Evolutionary conservation across 2,888 invertebrate genomes (phyloP).

Genomic region (Drosophila subquinaria): DNA sequence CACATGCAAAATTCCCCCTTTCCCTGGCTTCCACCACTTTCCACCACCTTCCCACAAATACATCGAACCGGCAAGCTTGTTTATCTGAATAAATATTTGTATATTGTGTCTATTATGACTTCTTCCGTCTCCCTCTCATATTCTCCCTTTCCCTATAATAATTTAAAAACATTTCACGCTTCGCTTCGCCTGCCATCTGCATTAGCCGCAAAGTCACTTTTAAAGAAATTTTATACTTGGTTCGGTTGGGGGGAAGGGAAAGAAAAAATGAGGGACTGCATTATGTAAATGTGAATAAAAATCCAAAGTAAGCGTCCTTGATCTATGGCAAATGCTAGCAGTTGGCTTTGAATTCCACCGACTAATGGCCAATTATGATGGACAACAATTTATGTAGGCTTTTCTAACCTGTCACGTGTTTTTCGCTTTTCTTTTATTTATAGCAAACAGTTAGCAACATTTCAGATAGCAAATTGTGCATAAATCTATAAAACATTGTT

Average conservation of each 20-base stretch:
- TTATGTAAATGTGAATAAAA: constrained; percentile 46
- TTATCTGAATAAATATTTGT: constrained; percentile 61
- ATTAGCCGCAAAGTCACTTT: constrained; percentile 74
- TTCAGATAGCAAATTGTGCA: background rate
- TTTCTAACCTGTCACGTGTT: background rate
- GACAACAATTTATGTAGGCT: constrained; percentile 19
- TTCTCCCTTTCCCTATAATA: constrained; percentile 54
- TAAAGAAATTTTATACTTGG: constrained; percentile 28
- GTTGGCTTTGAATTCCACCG: constrained; percentile 5
- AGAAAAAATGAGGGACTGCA: constrained; percentile 33
- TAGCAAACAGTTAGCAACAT: background rate
- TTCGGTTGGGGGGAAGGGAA: background rate
- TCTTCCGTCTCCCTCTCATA: background rate
- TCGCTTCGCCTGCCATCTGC: constrained; percentile 76
- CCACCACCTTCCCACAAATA: background rate
- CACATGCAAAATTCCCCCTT: constrained; percentile 26
- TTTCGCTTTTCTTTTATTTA: constrained; percentile 3
- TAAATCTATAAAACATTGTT: background rate
- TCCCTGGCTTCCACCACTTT: background rate
- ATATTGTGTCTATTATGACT: constrained; percentile 35
- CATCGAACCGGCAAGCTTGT: constrained; percentile 20
- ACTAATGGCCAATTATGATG: constrained; percentile 42
- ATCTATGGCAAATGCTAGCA: constrained; percentile 44
- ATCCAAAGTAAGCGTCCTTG: constrained; percentile 46
- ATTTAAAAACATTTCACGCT: constrained; percentile 77